Base-by-base conservation (phyloP, 2,797 vertebrate species). In the Schizopygopsis pylzovi region DNA sequence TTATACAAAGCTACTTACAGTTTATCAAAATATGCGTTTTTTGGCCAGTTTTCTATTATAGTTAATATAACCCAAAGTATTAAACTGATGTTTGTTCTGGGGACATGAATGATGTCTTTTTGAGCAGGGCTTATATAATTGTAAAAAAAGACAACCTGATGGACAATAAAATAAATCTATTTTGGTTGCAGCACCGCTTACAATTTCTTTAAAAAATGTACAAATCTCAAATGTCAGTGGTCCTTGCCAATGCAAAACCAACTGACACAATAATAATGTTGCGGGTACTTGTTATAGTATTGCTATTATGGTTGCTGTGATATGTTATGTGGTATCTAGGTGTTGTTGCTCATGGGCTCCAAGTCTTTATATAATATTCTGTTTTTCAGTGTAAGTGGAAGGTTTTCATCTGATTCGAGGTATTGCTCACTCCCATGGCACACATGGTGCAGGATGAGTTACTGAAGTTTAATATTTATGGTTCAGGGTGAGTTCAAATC, bases 401-500 rank as follows among this genome's bases (percentile, higher is more conserved):
- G 67, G 18, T 22, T 22, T 22, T 70, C 33, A 43, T 22, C 39
- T 22, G 39, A 70, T 43, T 70, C 12, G 18, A 41, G 67, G 20
- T 70, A 22, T 70, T 22, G 39, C 67, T 70, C 39, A 70, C 39
- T 20, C 65, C 20, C 10, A 22, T 22, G 9, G 28, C 28, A 33
- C 28, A 33, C 28, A 49, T 18, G 45, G 25, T 75, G 15, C 10
- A 22, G 3, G 49, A 20, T 39, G 18, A 76, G 73, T 37, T 61
- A 79, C 13, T 45, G 39, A 61, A 25, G 77, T 79, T 61, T 45
- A 45, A 28, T 43, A 43, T 61, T 61, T 78, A 61, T 61, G 4
- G 22, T 79, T 43, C n/a, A 16, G 56, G n/a, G n/a, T 63, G 54
- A 63, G 77, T 61, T 45, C 9, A 79, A 25, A 41, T 78, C 37